A percentile compares a stretch with the other conserved stretches of the same genome.
These are phyloP conservation scores for Mythimna lalbum DNA, from an alignment of 2,888 invertebrate species.

Conservation along the genomic window DNA sequence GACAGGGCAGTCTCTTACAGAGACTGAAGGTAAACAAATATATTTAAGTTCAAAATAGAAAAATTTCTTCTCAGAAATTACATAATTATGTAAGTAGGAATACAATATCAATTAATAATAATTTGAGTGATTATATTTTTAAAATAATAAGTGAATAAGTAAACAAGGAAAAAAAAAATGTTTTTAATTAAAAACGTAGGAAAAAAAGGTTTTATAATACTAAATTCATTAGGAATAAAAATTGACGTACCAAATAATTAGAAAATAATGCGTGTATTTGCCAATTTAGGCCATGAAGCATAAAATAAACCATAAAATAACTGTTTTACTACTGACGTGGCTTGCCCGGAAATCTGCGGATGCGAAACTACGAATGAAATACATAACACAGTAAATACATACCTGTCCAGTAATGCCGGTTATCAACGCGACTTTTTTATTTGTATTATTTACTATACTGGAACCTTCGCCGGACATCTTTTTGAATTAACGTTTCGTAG, in stretches of 20 bases:
- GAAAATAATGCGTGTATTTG: background rate
- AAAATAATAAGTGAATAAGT: background rate
- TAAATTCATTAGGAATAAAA: background rate
- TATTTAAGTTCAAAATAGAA: too few relatives aligned
- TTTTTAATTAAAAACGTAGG: background rate
- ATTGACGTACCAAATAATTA: background rate
- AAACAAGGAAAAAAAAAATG: background rate
- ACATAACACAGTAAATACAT: constrained; percentile 67
- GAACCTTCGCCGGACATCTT: constrained; percentile 83
- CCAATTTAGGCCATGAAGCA: constrained; percentile 6
- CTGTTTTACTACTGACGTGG: constrained; percentile 48
- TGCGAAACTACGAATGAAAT: constrained; percentile 7
- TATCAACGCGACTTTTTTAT: constrained; percentile 95
- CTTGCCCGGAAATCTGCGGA: constrained; percentile 17
- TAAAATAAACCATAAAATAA: constrained; percentile 33
- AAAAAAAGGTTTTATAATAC: background rate
- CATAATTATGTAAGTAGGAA: too few relatives aligned
- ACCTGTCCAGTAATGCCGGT: constrained; percentile 99
- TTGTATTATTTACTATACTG: constrained; percentile 63
- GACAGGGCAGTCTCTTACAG: too few relatives aligned
- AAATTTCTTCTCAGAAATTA: too few relatives aligned
- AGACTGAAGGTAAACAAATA: too few relatives aligned
- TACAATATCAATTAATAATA: too few relatives aligned
- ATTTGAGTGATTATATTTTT: background rate
- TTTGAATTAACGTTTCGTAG: constrained; percentile 16